Evolutionary conservation across 2,888 invertebrate genomes (phyloP).

Genomic region (Caenorhabditis sp.): DNA sequence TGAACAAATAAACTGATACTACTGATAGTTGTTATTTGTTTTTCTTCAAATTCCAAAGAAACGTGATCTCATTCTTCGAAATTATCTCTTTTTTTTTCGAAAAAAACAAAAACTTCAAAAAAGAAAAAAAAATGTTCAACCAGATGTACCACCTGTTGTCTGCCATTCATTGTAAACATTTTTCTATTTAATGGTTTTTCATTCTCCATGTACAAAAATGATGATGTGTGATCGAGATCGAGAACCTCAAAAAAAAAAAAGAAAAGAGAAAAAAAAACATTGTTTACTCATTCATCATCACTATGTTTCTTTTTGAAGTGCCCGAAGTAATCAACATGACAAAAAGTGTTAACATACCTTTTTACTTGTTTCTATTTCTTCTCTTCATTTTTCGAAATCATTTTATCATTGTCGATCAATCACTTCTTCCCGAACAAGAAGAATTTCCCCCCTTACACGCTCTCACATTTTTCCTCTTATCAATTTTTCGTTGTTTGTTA

Average conservation of each 20-base stretch:
- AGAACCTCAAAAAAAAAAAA: too few relatives aligned
- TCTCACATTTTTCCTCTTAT: neutral
- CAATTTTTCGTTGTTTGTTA: neutral
- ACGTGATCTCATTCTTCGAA: too few relatives aligned
- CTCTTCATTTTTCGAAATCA: neutral
- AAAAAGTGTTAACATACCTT: neutral
- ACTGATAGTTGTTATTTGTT: too few relatives aligned
- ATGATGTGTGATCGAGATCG: neutral
- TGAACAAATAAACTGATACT: too few relatives aligned
- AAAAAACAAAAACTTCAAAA: neutral
- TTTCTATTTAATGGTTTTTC: neutral
- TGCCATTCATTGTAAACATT: neutral
- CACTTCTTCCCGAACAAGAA: neutral
- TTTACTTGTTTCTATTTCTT: neutral
- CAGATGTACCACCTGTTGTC: neutral
- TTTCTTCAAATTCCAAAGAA: too few relatives aligned
- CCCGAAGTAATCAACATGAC: neutral
- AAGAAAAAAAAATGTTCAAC: neutral
- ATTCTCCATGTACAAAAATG: too few relatives aligned
- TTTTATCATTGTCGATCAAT: neutral
- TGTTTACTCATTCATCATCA: neutral
- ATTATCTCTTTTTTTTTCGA: neutral
- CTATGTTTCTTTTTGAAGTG: neutral
- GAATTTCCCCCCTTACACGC: neutral
- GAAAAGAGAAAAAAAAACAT: neutral